Conservation (phyloP, 2,797 vertebrate genomes). For the Gallinago nigripennis region DNA sequence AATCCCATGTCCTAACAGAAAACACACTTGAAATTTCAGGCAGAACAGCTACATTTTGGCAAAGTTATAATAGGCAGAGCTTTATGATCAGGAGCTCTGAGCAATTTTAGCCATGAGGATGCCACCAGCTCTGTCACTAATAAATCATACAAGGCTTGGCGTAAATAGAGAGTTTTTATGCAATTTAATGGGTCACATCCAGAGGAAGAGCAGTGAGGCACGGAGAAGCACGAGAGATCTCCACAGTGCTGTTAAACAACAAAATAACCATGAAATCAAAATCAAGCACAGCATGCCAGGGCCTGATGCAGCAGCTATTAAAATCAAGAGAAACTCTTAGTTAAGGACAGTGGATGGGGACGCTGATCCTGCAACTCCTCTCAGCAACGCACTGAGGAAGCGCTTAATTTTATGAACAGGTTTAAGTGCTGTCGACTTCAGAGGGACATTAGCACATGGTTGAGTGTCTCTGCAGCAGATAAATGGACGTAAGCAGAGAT, state of each 20-base stretch:
- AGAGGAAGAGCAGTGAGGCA: background rate
- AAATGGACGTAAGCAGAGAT: background rate
- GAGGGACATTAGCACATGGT: background rate
- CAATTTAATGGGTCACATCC: background rate
- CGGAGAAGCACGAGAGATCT: background rate
- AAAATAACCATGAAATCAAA: background rate
- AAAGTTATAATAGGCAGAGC: background rate
- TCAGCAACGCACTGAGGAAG: background rate
- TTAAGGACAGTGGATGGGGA: background rate
- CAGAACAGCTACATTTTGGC: background rate
- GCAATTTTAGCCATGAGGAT: background rate
- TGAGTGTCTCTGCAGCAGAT: background rate
- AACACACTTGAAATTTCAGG: background rate
- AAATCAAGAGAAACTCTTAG: background rate
- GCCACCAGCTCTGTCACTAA: background rate
- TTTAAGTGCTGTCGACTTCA: background rate
- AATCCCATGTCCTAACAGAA: background rate
- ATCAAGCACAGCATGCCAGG: background rate
- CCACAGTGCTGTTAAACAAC: background rate
- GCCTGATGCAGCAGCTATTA: background rate
- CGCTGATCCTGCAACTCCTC: background rate
- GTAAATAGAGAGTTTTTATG: rapidly evolving
- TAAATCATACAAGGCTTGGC: background rate
- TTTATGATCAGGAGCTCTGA: background rate
- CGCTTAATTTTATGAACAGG: background rate